phyloP scores from a whole-genome alignment of 64 coral and sea anemone genomes.

The Dendronephthya gigantea region DNA sequence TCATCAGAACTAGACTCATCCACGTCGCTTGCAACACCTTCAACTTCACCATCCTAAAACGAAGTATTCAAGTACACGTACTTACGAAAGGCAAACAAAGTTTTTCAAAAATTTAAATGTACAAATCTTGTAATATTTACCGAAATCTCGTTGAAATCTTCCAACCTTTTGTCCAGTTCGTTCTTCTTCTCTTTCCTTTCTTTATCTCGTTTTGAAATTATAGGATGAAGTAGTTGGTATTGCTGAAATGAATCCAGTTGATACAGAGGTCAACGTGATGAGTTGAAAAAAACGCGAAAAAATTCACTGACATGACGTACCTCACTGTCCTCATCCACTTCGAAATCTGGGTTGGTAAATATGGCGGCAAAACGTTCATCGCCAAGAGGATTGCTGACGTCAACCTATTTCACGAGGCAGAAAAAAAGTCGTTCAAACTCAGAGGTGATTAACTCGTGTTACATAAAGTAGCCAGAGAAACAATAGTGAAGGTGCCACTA shows the following conservation, averaged over 20 bases:
- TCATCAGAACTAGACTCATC: conserved; percentile 92
- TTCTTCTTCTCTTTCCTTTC: conserved; percentile 51
- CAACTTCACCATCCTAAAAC: conserved; percentile 45
- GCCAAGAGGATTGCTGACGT: conserved; percentile 67
- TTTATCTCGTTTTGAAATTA: conserved; percentile 73
- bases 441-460: neutral
- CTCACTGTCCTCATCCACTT: conserved; percentile 89
- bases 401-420: neutral
- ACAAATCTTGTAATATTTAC: conserved; percentile 14
- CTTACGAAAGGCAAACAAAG: too few species aligned
- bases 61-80: too few species aligned
- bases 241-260: conserved; percentile 26
- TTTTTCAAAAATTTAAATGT: too few species aligned
- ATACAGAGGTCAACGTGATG: neutral
- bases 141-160: conserved; percentile 71
- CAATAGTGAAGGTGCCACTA: too few species aligned
- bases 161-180: conserved; percentile 42
- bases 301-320: neutral
- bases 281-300: neutral
- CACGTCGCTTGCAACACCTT: conserved; percentile 55
- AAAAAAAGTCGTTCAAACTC: neutral
- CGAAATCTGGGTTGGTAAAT: conserved; percentile 90
- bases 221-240: conserved; percentile 65
- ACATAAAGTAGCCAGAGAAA: too few species aligned
- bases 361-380: conserved; percentile 93